Conservation (phyloP, 1,140 invertebrate genomes). For the Cotesia glomerata region DNA sequence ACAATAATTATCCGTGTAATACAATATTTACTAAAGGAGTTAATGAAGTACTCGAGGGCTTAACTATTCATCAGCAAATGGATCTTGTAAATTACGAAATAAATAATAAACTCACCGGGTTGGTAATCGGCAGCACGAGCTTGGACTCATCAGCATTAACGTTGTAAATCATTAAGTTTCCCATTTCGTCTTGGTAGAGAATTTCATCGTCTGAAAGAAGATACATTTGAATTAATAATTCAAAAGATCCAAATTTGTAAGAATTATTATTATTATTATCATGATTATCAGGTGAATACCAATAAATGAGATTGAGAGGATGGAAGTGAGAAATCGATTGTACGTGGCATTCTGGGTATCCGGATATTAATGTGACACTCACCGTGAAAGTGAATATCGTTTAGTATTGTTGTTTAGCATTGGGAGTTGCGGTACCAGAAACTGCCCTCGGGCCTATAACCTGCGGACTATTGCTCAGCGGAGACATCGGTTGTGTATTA, state of each 20-base stretch:
- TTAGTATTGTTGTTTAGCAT: slow-evolving; percentile 5
- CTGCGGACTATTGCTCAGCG: neutral
- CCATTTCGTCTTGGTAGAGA: slow-evolving; percentile 53
- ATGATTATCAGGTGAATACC: slow-evolving; percentile 19
- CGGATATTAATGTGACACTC: slow-evolving; percentile 46
- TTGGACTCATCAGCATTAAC: slow-evolving; percentile 39
- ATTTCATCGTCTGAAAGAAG: slow-evolving; percentile 56
- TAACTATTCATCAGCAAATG: too few relatives aligned
- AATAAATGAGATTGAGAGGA: slow-evolving; percentile 13
- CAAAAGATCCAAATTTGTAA: too few relatives aligned
- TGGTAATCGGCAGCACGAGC: slow-evolving; percentile 44
- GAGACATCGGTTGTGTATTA: too few relatives aligned
- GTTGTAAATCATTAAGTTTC: slow-evolving; percentile 54
- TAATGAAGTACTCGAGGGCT: too few relatives aligned
- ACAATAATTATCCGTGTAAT: too few relatives aligned
- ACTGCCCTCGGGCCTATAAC: too few relatives aligned
- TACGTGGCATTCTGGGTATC: slow-evolving; percentile 29
- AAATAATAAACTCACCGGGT: slow-evolving; percentile 44
- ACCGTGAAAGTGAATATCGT: slow-evolving; percentile 2
- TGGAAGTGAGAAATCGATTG: slow-evolving; percentile 31
- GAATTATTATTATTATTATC: neutral
- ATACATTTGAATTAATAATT: slow-evolving; percentile 20
- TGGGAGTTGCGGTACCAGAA: too few relatives aligned
- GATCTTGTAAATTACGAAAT: too few relatives aligned
- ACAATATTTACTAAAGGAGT: too few relatives aligned